A percentile compares a stretch with the other conserved stretches of the same genome.
These are phyloP conservation scores for Diprion similis DNA, from an alignment of 1,140 invertebrate species.

Conservation along the genomic window DNA sequence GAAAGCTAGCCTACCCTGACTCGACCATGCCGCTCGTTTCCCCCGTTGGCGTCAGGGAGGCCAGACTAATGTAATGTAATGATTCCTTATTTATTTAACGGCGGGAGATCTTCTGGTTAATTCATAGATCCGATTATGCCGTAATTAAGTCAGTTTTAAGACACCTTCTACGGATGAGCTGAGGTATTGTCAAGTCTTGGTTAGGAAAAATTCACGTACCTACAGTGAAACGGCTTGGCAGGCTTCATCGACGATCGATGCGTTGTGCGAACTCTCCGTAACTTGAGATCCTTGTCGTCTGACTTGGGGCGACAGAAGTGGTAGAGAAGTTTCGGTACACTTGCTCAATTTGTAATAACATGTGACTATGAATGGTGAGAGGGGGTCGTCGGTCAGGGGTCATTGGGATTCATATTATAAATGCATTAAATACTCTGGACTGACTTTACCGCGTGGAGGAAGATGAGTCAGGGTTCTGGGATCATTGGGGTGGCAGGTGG, in stretches of 20 bases:
- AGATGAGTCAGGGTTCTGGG: conserved; percentile 43
- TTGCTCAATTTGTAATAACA: conserved; percentile 38
- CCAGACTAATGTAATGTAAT: conserved; percentile 51
- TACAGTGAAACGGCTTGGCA: too few species aligned
- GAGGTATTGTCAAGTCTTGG: not conserved
- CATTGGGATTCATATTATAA: conserved; percentile 58
- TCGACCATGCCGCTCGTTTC: conserved; percentile 12
- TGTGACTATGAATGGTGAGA: conserved; percentile 32
- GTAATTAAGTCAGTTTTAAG: conserved; percentile 5
- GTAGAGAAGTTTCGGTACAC: conserved; percentile 24
- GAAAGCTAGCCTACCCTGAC: conserved; percentile 21
- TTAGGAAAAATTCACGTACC: not conserved
- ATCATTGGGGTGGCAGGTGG: conserved; percentile 57
- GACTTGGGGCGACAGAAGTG: too few species aligned
- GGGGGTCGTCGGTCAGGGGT: conserved; percentile 42
- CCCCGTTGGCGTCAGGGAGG: not conserved
- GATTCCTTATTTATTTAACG: conserved; percentile 55
- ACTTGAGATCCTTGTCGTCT: too few species aligned
- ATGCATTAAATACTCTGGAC: conserved; percentile 50
- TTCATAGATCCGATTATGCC: not conserved
- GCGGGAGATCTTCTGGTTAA: conserved; percentile 29
- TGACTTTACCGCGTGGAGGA: conserved; percentile 18
- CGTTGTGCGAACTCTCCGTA: too few species aligned
- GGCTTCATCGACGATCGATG: too few species aligned
- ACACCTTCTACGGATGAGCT: not conserved